Evolutionary conservation across 2,113 vertebrate species (phyloP).

Genomic region (Hemiscyllium ocellatum): DNA sequence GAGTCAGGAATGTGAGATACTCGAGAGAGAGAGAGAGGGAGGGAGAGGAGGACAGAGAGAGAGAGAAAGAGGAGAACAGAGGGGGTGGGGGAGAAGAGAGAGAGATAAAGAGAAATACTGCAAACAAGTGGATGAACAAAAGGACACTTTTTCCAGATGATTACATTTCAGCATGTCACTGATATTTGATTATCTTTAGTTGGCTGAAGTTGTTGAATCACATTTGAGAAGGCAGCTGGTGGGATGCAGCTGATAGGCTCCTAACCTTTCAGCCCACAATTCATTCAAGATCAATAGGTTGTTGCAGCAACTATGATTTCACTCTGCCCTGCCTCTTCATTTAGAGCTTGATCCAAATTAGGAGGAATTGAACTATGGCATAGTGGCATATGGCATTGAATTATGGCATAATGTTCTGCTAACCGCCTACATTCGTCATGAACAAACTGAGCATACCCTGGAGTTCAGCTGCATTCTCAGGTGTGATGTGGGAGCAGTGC

Average conservation of each 20-base stretch:
- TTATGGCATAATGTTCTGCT: background rate
- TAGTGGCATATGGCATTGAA: no score
- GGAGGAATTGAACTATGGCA: background rate
- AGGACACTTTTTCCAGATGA: background rate
- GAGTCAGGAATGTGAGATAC: background rate
- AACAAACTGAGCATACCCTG: background rate
- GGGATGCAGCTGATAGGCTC: background rate
- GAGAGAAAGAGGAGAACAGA: no score
- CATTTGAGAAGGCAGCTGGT: background rate
- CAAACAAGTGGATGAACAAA: background rate
- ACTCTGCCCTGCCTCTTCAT: background rate
- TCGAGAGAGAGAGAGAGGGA: background rate
- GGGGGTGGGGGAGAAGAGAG: no score
- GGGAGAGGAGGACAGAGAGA: no score
- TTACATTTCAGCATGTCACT: background rate
- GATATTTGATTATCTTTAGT: background rate
- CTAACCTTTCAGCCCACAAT: background rate
- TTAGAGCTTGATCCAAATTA: background rate
- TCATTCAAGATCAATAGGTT: background rate
- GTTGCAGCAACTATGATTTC: background rate
- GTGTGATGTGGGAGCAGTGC: background rate
- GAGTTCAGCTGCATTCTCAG: background rate
- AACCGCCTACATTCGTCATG: background rate
- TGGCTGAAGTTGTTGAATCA: background rate
- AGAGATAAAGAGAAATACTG: background rate